A percentile compares a stretch with the other conserved stretches of the same genome.
Evolutionary conservation across 2,888 invertebrate genomes (phyloP).

Genomic region (Ochropacha duplaris): DNA sequence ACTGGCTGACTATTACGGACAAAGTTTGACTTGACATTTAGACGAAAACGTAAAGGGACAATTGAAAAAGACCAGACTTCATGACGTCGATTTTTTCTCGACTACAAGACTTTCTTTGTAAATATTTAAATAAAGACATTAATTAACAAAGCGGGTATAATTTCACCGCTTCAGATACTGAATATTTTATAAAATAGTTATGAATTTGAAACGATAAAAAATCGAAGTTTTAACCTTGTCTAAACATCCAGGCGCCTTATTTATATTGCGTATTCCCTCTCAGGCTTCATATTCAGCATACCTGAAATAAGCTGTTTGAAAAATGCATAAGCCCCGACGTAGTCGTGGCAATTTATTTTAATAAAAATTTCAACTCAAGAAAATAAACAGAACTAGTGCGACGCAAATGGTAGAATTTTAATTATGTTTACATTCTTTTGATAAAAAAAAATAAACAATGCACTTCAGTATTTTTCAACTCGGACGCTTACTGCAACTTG

Average conservation of each 20-base stretch:
- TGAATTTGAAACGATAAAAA: neutral
- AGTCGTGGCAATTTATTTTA: conserved; percentile 20
- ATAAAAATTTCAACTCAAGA: conserved; percentile 22
- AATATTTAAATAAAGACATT: no score
- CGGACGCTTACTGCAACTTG: conserved; percentile 27
- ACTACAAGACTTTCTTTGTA: no score
- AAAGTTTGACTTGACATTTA: no score
- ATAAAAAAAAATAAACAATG: conserved; percentile 46
- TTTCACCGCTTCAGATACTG: no score
- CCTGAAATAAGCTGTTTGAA: conserved; percentile 18
- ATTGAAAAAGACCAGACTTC: no score
- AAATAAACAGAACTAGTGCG: conserved; percentile 21
- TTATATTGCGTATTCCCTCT: conserved; percentile 13
- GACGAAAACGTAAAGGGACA: no score
- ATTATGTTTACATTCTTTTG: conserved; percentile 66
- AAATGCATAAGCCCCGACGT: neutral
- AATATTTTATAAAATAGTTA: no score
- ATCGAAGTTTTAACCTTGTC: neutral
- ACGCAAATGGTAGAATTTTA: conserved; percentile 51
- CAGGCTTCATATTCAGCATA: conserved; percentile 9
- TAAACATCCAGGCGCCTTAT: neutral
- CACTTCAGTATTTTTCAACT: conserved; percentile 49
- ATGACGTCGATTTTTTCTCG: no score
- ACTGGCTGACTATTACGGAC: no score
- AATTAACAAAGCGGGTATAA: no score